Conservation (phyloP, 2,797 vertebrate species). For the Mus minutoides region DNA sequence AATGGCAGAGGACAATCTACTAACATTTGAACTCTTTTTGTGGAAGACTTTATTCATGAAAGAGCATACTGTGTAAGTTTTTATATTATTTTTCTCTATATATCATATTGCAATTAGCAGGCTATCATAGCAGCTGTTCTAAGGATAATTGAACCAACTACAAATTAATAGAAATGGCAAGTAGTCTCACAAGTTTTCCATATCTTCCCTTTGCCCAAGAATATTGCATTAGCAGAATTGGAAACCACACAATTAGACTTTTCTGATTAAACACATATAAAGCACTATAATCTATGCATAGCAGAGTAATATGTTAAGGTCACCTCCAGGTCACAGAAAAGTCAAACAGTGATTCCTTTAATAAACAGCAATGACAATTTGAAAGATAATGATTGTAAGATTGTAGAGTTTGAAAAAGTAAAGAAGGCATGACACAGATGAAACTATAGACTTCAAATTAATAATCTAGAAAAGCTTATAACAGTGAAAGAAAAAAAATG, state of each 20-base stretch:
- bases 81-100: constrained; percentile 51
- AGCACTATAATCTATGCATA: constrained; percentile 24
- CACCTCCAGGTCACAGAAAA: constrained; percentile 61
- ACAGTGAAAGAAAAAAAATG: constrained; percentile 11
- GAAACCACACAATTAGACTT: constrained; percentile 57
- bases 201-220: constrained; percentile 20
- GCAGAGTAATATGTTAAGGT: constrained; percentile 62
- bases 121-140: constrained; percentile 50
- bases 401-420: constrained; percentile 17
- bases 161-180: constrained; percentile 66
- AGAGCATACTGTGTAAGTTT: background rate
- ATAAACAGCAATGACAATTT: constrained; percentile 62
- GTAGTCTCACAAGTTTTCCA: constrained; percentile 48
- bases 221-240: constrained; percentile 61
- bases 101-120: constrained; percentile 65
- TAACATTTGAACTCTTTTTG: constrained; percentile 21
- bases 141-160: constrained; percentile 53
- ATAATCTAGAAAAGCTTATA: constrained; percentile 62
- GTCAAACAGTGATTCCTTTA: constrained; percentile 51
- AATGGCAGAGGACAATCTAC: constrained; percentile 23
- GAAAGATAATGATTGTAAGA: constrained; percentile 56
- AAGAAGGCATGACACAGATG: constrained; percentile 33
- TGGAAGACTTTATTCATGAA: constrained; percentile 27
- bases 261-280: constrained; percentile 68
- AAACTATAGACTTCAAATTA: constrained; percentile 49